Evolutionary conservation across 2,797 vertebrate genomes (phyloP), one percentile per base, ranked within the genome.

Genomic region (Buphagus erythrorhynchus): DNA sequence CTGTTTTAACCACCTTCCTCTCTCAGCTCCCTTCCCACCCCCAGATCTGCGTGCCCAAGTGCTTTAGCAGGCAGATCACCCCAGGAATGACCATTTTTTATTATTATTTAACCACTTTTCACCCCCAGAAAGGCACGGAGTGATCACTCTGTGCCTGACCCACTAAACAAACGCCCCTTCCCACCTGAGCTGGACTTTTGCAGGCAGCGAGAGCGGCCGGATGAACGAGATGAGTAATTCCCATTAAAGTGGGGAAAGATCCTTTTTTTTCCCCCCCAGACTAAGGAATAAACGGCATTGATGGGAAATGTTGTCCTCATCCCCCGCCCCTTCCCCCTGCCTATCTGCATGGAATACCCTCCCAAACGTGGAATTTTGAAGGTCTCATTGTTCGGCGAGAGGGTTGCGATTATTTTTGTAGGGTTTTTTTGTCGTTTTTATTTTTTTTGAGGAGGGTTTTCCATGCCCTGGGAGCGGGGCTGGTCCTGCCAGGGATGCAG

Each of bases 381-480:
- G 90, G 90, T 95, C 93, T 93, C 87, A 90, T 97, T 96, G 89
- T 96, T 95, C 69, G 16, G 82, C 5, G 48, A 54, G 74, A 88
- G 82, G 84, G 80, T 14, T 33, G 85, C 77, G 92, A 76, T 84
- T 46, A 76, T 91, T 96, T 95, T 88, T 17, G 51, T 36, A 35
- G 66, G 49, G 28, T 33, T 84, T 22, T 48, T 54, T n/a, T 26
- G 71, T 69, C 54, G 20, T 20, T 22, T 1, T 65, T 13, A 7
- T 54, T 33, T 55, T 33, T 22, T 57, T 25, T 25, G 24, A 26
- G 25, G 36, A 36, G 36, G 42, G 19, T 55, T 82, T 49, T 48
- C 13, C 13, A 13, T 42, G 69, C 24, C 28, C 31, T 13, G 6
- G 36, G 7, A n/a, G 57, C 10, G 4, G 22, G 58, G 54, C 10